Conservation (phyloP, 2,797 vertebrate genomes). For the Tokudaia muenninki region DNA sequence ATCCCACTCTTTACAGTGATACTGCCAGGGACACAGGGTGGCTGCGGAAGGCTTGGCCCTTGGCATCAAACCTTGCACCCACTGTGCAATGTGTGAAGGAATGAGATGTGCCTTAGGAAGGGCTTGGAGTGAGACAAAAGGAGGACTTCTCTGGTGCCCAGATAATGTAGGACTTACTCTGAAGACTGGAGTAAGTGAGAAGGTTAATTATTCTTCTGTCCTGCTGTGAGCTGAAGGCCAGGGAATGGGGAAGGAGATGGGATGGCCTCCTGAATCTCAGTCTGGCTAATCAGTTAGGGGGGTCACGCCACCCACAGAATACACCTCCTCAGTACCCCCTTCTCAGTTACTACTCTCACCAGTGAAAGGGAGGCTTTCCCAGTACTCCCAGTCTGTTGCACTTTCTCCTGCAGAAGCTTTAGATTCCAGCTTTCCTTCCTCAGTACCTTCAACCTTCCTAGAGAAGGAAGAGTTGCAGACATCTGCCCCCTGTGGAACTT, state of each 20-base stretch:
- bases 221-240: not conserved
- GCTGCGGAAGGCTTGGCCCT: not conserved
- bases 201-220: not conserved
- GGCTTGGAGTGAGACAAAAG: not conserved
- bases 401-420: not conserved
- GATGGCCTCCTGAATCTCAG: not conserved
- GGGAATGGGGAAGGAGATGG: accelerated
- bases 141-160: not conserved
- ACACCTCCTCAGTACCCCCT: not conserved
- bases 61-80: not conserved
- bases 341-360: not conserved
- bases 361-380: not conserved
- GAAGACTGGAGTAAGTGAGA: not conserved
- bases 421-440: not conserved
- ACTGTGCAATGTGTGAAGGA: not conserved
- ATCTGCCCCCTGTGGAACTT: not conserved
- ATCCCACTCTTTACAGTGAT: not conserved
- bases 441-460: not conserved
- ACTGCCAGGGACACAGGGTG: not conserved
- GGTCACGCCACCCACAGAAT: not conserved
- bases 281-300: not conserved
- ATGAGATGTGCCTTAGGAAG: not conserved
- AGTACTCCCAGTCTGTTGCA: not conserved
- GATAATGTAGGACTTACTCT: not conserved
- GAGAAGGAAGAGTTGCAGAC: not conserved